Conservation (phyloP, 2,797 vertebrate genomes). For the Etheostoma nigrum region DNA sequence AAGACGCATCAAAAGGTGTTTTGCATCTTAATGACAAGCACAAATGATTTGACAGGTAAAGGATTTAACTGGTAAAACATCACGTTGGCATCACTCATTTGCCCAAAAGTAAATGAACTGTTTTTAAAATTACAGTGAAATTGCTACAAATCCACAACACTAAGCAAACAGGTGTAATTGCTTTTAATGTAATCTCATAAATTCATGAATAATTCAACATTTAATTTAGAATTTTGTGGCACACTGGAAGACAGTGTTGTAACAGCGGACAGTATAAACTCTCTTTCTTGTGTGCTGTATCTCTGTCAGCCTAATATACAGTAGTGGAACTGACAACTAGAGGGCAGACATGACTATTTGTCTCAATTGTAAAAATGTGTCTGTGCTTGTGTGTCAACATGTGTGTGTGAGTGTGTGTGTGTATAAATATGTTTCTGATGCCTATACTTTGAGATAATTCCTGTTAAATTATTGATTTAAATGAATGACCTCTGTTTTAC, state of each 20-base stretch:
- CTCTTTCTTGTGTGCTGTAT: conserved; percentile 25
- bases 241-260: background rate
- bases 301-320: conserved; percentile 22
- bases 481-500: background rate
- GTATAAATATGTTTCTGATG: background rate
- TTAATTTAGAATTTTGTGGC: background rate
- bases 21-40: background rate
- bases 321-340: conserved; percentile 80
- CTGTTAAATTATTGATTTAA: background rate
- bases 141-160: background rate
- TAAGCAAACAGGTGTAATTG: background rate
- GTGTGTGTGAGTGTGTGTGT: background rate
- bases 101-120: no score
- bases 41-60: background rate
- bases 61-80: no score
- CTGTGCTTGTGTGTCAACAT: conserved; percentile 16
- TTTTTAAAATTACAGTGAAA: background rate
- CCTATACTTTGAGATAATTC: background rate
- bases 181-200: background rate
- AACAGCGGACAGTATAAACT: background rate
- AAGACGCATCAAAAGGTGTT: background rate
- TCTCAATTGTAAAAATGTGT: conserved; percentile 27
- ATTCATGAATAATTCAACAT: background rate
- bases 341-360: conserved; percentile 81
- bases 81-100: no score